Conservation (phyloP, 2,113 vertebrate genomes). For the Myrmecophaga tridactyla region DNA sequence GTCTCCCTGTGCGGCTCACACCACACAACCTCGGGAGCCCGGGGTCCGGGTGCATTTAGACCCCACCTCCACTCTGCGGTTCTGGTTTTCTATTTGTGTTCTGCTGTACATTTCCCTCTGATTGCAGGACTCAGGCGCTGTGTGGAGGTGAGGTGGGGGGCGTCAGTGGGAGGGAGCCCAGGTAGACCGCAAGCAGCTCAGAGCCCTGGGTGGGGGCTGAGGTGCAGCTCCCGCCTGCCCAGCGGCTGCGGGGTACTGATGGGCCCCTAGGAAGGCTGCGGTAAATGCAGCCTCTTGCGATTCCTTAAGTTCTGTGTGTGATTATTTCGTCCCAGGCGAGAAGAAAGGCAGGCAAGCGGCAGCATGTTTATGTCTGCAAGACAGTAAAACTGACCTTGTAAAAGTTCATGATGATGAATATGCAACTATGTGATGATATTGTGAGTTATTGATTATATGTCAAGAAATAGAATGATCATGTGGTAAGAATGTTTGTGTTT, state of each 20-base stretch:
- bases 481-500: too few species aligned
- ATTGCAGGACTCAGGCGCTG: neutral
- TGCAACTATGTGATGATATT: too few species aligned
- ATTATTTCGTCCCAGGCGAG: neutral
- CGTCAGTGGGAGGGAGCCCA: neutral
- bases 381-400: neutral
- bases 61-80: neutral
- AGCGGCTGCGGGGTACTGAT: neutral
- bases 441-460: too few species aligned
- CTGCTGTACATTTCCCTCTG: neutral
- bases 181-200: neutral
- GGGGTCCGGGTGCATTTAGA: neutral
- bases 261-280: neutral
- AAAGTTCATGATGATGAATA: too few species aligned
- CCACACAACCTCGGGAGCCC: neutral
- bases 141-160: neutral
- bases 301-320: neutral
- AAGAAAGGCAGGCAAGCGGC: neutral
- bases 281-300: too few species aligned
- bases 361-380: neutral
- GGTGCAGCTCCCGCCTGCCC: neutral
- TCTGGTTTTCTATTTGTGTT: slow-evolving; percentile 27
- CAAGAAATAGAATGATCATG: too few species aligned
- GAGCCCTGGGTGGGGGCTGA: neutral
- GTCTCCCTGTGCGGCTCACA: neutral